A percentile compares a stretch with the other conserved stretches of the same genome.
phyloP scores from a whole-genome alignment of 1,140 invertebrate genomes.

The Nautilus pompilius region DNA sequence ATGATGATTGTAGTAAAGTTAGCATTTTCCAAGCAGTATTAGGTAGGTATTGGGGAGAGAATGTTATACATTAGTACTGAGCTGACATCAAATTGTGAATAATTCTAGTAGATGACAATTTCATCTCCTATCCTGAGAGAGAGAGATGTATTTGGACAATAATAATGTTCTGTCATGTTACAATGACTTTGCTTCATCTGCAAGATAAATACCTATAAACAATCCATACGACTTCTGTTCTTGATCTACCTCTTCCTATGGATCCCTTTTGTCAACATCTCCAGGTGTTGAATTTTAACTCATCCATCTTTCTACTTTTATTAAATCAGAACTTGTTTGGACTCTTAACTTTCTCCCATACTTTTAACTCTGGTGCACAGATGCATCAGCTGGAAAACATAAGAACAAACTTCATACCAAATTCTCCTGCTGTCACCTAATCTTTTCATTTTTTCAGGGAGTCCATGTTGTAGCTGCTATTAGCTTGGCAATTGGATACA shows the following conservation, averaged over 20 bases:
- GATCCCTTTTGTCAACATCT: not conserved
- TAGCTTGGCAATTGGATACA: constrained; percentile 27
- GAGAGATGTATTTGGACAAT: not conserved
- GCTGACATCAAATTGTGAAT: not conserved
- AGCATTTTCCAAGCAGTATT: not conserved
- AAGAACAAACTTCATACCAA: not conserved
- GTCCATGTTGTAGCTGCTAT: constrained; percentile 36
- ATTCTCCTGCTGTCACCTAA: not conserved
- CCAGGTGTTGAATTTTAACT: not conserved
- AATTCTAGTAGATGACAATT: not conserved
- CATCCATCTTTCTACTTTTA: not conserved
- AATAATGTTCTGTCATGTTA: no score
- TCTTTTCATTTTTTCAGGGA: constrained; percentile 28
- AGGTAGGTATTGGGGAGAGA: not conserved
- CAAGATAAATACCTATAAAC: no score
- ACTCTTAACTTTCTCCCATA: not conserved
- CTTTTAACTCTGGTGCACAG: no score
- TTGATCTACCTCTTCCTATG: not conserved
- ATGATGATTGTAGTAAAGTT: not conserved
- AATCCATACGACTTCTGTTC: no score
- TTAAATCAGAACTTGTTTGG: not conserved
- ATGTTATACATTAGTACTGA: not conserved
- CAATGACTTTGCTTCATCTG: no score
- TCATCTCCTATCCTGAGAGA: not conserved
- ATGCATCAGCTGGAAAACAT: not conserved